phyloP scores from a whole-genome alignment of 2,113 vertebrate species.

The Sinocyclocheilus maitianheensis region DNA sequence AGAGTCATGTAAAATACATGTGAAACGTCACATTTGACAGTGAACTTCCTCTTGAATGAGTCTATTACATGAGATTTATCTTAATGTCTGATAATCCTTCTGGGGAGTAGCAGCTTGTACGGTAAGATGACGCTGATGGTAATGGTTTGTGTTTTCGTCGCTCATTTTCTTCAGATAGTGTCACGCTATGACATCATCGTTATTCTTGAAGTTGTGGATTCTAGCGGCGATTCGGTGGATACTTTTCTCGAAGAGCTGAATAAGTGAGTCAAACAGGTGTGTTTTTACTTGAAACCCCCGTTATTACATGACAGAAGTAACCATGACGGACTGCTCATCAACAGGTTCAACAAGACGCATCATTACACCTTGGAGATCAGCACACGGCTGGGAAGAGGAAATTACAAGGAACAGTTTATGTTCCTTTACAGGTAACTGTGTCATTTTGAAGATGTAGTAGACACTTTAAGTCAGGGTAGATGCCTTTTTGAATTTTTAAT shows the following conservation, averaged over 20 bases:
- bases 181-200: conserved; percentile 77
- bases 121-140: neutral
- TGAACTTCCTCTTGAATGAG: neutral
- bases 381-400: conserved; percentile 66
- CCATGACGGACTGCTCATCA: neutral
- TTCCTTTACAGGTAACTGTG: conserved; percentile 74
- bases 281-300: neutral
- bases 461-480: neutral
- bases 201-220: conserved; percentile 78
- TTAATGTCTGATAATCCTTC: neutral
- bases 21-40: neutral
- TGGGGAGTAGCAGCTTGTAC: neutral
- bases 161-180: conserved; percentile 65
- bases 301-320: neutral
- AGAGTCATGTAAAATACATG: neutral
- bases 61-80: neutral
- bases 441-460: neutral
- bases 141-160: neutral
- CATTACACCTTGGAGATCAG: conserved; percentile 73
- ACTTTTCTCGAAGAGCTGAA: conserved; percentile 71
- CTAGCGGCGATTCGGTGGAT: conserved; percentile 58
- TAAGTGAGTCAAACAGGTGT: conserved; percentile 59
- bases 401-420: conserved; percentile 80
- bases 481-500: neutral
- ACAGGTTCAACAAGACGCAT: conserved; percentile 54